Evolutionary conservation across 2,113 vertebrate genomes (phyloP).

Genomic region (Parus major): DNA sequence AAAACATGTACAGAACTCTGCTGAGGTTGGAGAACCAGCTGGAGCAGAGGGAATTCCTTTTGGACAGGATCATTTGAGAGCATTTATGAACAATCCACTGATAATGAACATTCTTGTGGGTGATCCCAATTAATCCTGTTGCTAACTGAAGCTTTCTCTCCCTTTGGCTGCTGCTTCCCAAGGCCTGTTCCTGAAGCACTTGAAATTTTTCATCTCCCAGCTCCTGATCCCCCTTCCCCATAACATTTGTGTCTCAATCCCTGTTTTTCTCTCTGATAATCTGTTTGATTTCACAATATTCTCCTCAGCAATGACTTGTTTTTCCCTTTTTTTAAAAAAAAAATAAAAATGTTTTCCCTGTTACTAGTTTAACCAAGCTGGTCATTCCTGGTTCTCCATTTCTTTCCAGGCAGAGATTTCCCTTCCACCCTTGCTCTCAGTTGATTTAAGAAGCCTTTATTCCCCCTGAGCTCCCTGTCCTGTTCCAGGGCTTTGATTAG

Average conservation of each 20-base stretch:
- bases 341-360: background rate
- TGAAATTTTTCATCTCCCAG: background rate
- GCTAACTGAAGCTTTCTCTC: background rate
- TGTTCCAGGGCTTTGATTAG: background rate
- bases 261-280: background rate
- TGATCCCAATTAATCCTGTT: background rate
- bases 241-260: background rate
- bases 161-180: background rate
- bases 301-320: background rate
- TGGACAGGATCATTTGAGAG: background rate
- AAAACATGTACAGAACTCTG: background rate
- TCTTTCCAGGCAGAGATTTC: background rate
- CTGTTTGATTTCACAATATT: background rate
- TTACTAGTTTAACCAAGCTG: background rate
- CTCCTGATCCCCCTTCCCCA: background rate
- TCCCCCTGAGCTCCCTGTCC: background rate
- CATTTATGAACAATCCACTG: background rate
- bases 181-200: background rate
- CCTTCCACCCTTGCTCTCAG: background rate
- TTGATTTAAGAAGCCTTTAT: background rate
- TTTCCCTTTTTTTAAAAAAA: background rate
- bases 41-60: background rate
- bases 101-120: background rate
- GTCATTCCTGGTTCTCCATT: background rate
- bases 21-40: background rate